phyloP scores from a whole-genome alignment of 2,113 vertebrate genomes.

The Siphamia tubifer region DNA sequence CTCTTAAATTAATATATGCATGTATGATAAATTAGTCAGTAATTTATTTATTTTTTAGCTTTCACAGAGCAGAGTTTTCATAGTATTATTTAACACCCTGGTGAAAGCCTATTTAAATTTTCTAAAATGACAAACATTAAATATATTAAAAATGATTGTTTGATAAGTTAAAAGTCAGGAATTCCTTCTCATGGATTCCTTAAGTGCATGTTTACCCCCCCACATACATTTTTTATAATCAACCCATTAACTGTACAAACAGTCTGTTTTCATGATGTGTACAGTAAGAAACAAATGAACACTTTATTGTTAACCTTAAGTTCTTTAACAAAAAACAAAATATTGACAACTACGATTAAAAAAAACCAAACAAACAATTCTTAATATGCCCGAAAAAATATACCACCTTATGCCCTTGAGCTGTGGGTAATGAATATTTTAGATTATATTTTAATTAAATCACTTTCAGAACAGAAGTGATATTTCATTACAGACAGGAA shows the following conservation, averaged over 20 bases:
- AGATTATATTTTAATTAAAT: conserved; percentile 93
- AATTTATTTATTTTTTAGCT: conserved; percentile 26
- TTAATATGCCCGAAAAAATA: conserved; percentile 66
- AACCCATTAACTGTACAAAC: conserved; percentile 1
- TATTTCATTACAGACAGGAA: conserved; percentile 83
- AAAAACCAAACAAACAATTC: too few relatives aligned
- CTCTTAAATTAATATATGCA: too few relatives aligned
- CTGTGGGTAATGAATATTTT: conserved; percentile 89
- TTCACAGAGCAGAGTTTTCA: too few relatives aligned
- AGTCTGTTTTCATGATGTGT: neutral
- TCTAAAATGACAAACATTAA: too few relatives aligned
- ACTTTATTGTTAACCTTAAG: conserved; percentile 66
- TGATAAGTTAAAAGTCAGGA: conserved; percentile 1
- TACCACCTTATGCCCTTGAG: conserved; percentile 84
- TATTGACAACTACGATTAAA: too few relatives aligned
- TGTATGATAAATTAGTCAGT: too few relatives aligned
- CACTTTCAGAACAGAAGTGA: conserved; percentile 86
- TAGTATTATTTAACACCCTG: too few relatives aligned
- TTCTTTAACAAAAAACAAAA: neutral
- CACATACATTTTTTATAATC: conserved; percentile 21
- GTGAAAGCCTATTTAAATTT: too few relatives aligned
- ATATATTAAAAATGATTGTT: neutral
- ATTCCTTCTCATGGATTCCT: conserved; percentile 15
- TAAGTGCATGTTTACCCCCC: neutral
- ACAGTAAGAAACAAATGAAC: conserved; percentile 79